phyloP scores from a whole-genome alignment of 2,113 vertebrate species.

The Bucco capensis region DNA sequence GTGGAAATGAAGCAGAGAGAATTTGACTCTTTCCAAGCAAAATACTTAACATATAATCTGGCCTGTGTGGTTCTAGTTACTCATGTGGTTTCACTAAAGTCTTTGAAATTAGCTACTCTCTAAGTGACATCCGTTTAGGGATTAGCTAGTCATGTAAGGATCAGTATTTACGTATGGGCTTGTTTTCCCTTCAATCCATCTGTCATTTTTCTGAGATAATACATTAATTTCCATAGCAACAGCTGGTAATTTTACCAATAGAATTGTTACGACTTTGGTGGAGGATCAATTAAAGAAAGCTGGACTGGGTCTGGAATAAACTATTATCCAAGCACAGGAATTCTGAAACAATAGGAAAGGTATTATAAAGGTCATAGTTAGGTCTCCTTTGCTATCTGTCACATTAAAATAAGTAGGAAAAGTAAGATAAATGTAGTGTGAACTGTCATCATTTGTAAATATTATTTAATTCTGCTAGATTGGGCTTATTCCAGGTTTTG shows the following conservation, averaged over 20 bases:
- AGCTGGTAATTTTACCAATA: slow-evolving; percentile 37
- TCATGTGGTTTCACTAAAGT: neutral
- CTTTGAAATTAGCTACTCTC: slow-evolving; percentile 57
- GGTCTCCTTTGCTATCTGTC: neutral
- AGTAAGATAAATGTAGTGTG: neutral
- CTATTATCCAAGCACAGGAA: neutral
- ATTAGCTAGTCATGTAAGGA: slow-evolving; percentile 57
- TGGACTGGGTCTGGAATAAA: neutral
- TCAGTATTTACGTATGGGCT: slow-evolving; percentile 42
- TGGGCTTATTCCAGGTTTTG: neutral
- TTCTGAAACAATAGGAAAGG: neutral
- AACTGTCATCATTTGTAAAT: neutral
- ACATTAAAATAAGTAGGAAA: neutral
- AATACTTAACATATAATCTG: neutral
- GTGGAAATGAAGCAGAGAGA: neutral
- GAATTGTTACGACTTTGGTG: slow-evolving; percentile 37
- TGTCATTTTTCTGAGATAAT: slow-evolving; percentile 62
- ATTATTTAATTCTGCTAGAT: neutral
- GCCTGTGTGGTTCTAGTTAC: neutral
- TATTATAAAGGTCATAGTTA: neutral
- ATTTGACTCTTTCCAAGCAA: neutral
- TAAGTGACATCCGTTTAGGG: slow-evolving; percentile 42
- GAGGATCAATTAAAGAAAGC: slow-evolving; percentile 46
- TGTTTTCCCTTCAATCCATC: slow-evolving; percentile 60
- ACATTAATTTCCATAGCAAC: slow-evolving; percentile 65